Evolutionary conservation across 2,888 invertebrate species (phyloP).

Genomic region (Aphidius colemani): DNA sequence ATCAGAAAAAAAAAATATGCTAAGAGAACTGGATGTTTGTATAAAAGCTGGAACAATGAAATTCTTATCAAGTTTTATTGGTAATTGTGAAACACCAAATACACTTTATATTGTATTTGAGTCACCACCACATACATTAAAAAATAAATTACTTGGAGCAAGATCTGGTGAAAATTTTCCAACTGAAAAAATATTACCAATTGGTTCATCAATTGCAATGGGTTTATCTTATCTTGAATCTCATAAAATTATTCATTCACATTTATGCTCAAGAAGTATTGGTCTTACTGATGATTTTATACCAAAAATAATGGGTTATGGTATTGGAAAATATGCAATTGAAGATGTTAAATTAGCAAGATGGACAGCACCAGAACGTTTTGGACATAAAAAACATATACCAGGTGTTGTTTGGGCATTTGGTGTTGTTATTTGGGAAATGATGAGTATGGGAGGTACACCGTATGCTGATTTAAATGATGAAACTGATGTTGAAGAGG

Average conservation of each 20-base stretch:
- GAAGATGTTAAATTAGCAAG: conserved; percentile 75
- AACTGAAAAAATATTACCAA: conserved; percentile 51
- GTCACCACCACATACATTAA: conserved; percentile 70
- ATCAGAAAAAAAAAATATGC: conserved; percentile 64
- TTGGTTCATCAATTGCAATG: conserved; percentile 60
- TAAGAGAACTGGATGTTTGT: conserved; percentile 75
- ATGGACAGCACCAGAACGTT: conserved; percentile 80
- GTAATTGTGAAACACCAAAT: conserved; percentile 79
- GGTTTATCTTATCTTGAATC: conserved; percentile 61
- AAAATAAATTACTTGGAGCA: conserved; percentile 66
- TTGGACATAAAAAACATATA: conserved; percentile 69
- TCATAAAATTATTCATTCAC: conserved; percentile 71
- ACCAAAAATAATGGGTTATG: conserved; percentile 78
- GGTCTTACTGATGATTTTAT: conserved; percentile 68
- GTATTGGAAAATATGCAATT: conserved; percentile 71
- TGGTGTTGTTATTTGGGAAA: conserved; percentile 83
- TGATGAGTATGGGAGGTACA: conserved; percentile 78
- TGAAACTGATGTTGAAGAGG: conserved; percentile 62
- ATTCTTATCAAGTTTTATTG: conserved; percentile 75
- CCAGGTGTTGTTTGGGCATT: conserved; percentile 86
- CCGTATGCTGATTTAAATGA: conserved; percentile 74
- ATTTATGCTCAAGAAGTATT: conserved; percentile 75
- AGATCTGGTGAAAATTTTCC: conserved; percentile 53
- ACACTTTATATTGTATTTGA: conserved; percentile 77
- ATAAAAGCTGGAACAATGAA: conserved; percentile 73